phyloP scores from a whole-genome alignment of 2,113 vertebrate genomes.

The Mesoclemmys tuberculata region DNA sequence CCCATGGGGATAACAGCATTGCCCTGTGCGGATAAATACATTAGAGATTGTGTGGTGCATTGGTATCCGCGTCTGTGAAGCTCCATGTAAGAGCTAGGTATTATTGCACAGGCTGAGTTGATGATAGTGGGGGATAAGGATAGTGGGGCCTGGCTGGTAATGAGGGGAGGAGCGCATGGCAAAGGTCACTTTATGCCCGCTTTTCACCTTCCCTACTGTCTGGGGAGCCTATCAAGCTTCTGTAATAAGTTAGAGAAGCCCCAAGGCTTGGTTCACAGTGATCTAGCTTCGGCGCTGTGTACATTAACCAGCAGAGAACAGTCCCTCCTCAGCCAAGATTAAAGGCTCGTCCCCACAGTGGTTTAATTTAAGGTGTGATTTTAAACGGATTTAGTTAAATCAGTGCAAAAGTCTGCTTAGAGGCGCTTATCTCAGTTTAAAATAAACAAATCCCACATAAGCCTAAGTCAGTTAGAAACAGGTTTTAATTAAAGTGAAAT shows the following conservation, averaged over 20 bases:
- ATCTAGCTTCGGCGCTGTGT: not conserved
- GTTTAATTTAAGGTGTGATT: not conserved
- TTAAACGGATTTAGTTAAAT: not conserved
- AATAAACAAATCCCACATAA: not conserved
- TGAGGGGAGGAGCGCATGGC: not conserved
- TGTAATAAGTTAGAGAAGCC: slow-evolving; percentile 3
- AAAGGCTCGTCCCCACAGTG: not conserved
- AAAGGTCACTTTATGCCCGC: not conserved
- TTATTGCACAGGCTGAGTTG: not conserved
- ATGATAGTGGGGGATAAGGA: not conserved
- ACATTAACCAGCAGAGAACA: not conserved
- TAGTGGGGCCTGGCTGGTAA: not conserved
- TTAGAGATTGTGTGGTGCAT: not conserved
- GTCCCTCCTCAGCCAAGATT: not conserved
- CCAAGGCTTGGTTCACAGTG: not conserved
- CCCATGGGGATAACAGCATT: not conserved
- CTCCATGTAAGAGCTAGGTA: not conserved
- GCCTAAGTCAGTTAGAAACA: not conserved
- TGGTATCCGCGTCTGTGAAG: not conserved
- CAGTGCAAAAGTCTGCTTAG: not conserved
- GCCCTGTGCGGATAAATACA: not conserved
- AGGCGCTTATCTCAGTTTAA: not conserved
- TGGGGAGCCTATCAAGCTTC: not conserved
- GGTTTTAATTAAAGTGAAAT: not conserved
- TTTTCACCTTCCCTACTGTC: not conserved